Base-by-base conservation (phyloP, 2,797 vertebrate species). In the Coracias cyanogaster region DNA sequence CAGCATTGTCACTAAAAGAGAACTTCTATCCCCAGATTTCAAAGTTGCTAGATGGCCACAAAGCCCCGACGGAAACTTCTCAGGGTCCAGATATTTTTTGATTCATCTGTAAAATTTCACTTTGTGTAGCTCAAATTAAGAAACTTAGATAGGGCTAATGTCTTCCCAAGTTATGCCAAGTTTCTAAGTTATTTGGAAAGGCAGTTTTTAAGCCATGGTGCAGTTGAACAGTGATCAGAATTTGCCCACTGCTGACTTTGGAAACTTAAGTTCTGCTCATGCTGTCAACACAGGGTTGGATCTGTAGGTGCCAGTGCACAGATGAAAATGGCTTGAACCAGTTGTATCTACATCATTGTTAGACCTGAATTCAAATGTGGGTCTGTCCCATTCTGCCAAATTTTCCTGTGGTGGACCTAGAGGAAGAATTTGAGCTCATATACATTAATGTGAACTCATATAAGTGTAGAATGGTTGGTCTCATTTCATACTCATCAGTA, bases 161-260 rank as follows among this genome's bases (percentile, higher is more conserved):
- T 25, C 9, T 9, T n/a, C 29, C 17, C 43, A 84, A 37, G 17
- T 58, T 39, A n/a, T 76, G 57, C 9, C 0, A 0, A 39, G 33
- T 54, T 69, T 57, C 55, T 80, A 29, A 70, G 37, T 57, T 15
- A 41, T 52, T 52, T 65, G 49, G 64, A 65, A 80, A 66, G n/a
- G 46, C 5, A 57, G 6, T 15, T 73, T 82, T 70, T 26, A 49
- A 90, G 31, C 31, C 28, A 37, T 3, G 33, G 13, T 80, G 37
- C 43, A 69, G 41, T 1, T 74, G 26, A 86, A 52, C 7, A 67
- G 1, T 1, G 33, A 33, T 51, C 45, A 46, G 54, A n/a, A 43
- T 91, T 85, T 85, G 51, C 29, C 24, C 33, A 21, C 4, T 43
- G n/a, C 20, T 49, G 13, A 46, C 65, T 58, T 37, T 76, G 57